These are phyloP conservation scores for Dissostichus mawsoni DNA, from an alignment of 2,113 vertebrate genomes.

Conservation along the genomic window DNA sequence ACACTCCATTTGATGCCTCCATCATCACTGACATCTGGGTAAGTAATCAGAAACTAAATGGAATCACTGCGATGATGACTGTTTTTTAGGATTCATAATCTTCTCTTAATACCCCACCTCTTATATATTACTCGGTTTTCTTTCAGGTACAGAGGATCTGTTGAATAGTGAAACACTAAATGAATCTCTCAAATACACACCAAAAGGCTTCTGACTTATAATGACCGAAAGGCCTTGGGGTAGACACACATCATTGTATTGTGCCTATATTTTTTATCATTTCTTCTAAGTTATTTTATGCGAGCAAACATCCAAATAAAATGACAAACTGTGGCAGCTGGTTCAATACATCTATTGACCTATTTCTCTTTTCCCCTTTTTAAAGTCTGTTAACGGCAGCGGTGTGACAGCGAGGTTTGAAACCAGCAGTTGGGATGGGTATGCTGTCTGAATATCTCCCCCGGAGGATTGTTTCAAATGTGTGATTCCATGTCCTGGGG, in stretches of 20 bases:
- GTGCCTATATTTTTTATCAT: not conserved
- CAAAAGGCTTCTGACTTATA: not conserved
- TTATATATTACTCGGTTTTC: constrained; percentile 1
- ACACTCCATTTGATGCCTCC: constrained; percentile 56
- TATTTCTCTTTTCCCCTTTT: constrained; percentile 2
- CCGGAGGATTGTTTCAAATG: constrained; percentile 63
- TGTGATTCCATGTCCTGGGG: constrained; percentile 58
- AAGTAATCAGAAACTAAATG: constrained; percentile 71
- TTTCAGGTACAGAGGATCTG: not conserved
- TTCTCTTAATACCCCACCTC: constrained; percentile 51
- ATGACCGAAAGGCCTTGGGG: not conserved
- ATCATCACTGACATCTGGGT: constrained; percentile 70
- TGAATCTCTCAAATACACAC: constrained; percentile 7
- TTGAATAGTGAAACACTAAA: constrained; percentile 7
- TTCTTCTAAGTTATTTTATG: not conserved
- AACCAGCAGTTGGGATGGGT: constrained; percentile 52
- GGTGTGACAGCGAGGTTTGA: constrained; percentile 43
- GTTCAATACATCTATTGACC: not conserved
- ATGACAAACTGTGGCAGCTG: constrained; percentile 3
- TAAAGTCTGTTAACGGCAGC: constrained; percentile 53
- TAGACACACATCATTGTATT: not conserved
- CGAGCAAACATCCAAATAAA: not conserved
- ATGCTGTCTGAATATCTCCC: constrained; percentile 55
- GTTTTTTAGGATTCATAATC: constrained; percentile 59
- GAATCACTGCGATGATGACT: constrained; percentile 67